Evolutionary conservation across 30 jellyfish, hydroid and myxozoan species (phyloP).

Genomic region (Hydractinia symbiolongicarpus): DNA sequence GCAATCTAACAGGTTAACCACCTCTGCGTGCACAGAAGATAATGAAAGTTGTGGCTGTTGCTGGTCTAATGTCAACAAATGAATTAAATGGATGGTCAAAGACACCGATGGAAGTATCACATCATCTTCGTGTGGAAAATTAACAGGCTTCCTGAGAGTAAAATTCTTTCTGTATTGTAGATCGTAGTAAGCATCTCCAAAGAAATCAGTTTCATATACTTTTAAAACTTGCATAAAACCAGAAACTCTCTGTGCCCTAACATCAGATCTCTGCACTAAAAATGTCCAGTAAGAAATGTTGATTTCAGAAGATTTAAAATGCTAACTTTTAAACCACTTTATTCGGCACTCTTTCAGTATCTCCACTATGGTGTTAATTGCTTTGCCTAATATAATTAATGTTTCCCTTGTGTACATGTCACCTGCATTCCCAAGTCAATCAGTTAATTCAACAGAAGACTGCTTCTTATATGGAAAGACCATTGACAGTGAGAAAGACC

Average conservation of each 20-base stretch:
- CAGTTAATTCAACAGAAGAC: not conserved
- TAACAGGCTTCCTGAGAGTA: not conserved
- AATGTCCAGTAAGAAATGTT: slow-evolving; percentile 18
- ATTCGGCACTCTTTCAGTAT: not conserved
- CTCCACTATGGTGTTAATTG: not conserved
- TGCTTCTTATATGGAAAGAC: not conserved
- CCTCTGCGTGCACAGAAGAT: slow-evolving; percentile 32
- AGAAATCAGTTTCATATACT: slow-evolving; percentile 1
- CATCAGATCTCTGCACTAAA: not conserved
- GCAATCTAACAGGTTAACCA: slow-evolving; percentile 34
- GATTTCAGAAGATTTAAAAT: slow-evolving; percentile 14
- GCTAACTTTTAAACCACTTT: slow-evolving; percentile 24
- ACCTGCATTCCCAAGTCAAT: not conserved
- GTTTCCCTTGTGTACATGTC: not conserved
- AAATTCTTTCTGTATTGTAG: slow-evolving; percentile 7
- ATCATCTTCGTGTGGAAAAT: slow-evolving; percentile 28
- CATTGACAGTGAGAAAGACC: too few species aligned
- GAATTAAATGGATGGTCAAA: not conserved
- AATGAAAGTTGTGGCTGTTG: slow-evolving; percentile 15
- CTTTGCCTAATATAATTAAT: not conserved
- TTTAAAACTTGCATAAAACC: slow-evolving; percentile 5
- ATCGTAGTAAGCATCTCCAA: slow-evolving; percentile 39
- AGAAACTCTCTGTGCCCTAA: slow-evolving; percentile 16
- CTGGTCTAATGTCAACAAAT: slow-evolving; percentile 1
- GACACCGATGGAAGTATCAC: slow-evolving; percentile 4